Conservation (phyloP, 1,140 invertebrate genomes). For the Cydia splendana region DNA sequence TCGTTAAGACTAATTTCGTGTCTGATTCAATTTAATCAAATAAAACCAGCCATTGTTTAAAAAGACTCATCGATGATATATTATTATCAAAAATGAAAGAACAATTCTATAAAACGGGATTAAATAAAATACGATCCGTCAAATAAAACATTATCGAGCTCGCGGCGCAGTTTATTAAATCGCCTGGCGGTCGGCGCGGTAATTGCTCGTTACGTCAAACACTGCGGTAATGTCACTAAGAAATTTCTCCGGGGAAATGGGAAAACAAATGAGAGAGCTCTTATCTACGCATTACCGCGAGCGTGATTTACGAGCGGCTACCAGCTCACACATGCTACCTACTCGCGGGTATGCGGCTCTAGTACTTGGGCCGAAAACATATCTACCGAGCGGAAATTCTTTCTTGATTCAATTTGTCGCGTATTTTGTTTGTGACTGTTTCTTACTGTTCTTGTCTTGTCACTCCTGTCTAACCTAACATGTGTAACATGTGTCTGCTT, state of each 20-base stretch:
- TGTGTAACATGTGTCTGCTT: too few relatives aligned
- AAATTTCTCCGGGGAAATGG: constrained; percentile 68
- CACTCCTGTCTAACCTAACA: too few relatives aligned
- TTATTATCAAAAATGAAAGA: not conserved
- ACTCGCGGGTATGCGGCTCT: constrained; percentile 3
- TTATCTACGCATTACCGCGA: constrained; percentile 73
- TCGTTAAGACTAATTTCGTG: not conserved
- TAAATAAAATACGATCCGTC: constrained; percentile 20
- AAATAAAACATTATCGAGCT: constrained; percentile 32
- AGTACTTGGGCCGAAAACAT: constrained; percentile 50
- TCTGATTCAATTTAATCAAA: constrained; percentile 10
- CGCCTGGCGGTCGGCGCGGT: constrained; percentile 37
- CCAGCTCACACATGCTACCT: constrained; percentile 46
- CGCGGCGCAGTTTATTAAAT: constrained; percentile 29
- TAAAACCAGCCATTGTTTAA: not conserved
- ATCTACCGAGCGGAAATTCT: constrained; percentile 61
- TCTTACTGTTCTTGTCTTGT: too few relatives aligned
- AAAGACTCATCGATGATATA: not conserved
- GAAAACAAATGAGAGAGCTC: constrained; percentile 73
- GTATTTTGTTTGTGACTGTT: not conserved
- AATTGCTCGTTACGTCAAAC: constrained; percentile 63
- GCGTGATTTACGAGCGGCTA: constrained; percentile 69
- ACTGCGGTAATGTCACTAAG: constrained; percentile 60
- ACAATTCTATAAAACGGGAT: not conserved
- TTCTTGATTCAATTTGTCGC: not conserved